phyloP scores from a whole-genome alignment of 2,113 vertebrate species.

The Mirza zaza region DNA sequence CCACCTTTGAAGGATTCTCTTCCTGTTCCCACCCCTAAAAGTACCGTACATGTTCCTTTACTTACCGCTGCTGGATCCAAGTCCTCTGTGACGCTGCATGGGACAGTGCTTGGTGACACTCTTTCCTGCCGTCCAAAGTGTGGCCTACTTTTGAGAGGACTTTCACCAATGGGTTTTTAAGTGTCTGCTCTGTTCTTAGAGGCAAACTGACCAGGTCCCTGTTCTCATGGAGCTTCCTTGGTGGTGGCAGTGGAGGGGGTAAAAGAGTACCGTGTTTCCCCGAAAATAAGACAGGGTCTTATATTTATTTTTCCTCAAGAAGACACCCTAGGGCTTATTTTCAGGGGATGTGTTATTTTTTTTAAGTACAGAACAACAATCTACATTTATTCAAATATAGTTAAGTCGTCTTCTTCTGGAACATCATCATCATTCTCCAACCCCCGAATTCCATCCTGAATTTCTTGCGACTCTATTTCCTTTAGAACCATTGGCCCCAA shows the following conservation, averaged over 20 bases:
- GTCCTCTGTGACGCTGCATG: background rate
- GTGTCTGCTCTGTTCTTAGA: background rate
- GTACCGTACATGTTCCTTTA: background rate
- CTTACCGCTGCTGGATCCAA: background rate
- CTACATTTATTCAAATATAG: too few species aligned
- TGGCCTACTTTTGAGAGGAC: rapidly evolving
- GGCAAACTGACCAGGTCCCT: background rate
- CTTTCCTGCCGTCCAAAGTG: background rate
- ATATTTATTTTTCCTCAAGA: too few species aligned
- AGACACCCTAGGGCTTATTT: too few species aligned
- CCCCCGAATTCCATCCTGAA: too few species aligned
- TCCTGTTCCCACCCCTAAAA: background rate
- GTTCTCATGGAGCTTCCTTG: background rate
- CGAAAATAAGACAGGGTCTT: too few species aligned
- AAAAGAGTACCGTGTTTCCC: too few species aligned
- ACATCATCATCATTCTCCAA: too few species aligned
- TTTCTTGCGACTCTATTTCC: too few species aligned
- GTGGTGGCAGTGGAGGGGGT: background rate
- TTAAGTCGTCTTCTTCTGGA: too few species aligned
- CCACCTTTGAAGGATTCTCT: background rate
- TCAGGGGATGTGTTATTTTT: too few species aligned
- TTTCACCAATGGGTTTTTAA: background rate
- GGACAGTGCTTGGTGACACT: background rate
- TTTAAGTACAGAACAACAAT: too few species aligned
- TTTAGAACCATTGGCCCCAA: too few species aligned